Percentiles rank a stretch among this genome's conserved stretches.
Evolutionary conservation across 2,797 vertebrate species (phyloP).

Genomic region (Tenualosa ilisha): DNA sequence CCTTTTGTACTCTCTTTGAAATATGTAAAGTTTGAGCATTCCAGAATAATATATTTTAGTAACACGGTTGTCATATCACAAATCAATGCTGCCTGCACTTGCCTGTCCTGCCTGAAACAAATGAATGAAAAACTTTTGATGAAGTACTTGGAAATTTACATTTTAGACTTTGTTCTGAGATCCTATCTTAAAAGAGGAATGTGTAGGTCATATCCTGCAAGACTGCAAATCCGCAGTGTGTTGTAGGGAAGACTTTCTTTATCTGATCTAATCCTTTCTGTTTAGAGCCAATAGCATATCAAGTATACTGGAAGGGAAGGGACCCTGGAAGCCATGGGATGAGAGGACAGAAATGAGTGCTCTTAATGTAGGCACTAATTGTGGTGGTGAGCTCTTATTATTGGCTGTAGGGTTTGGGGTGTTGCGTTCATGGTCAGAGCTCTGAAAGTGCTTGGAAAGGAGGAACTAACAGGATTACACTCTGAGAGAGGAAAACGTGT

Average conservation of each 20-base stretch:
- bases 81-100: too few species aligned
- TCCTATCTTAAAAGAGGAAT: background rate
- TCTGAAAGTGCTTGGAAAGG: background rate
- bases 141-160: background rate
- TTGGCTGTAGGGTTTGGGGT: background rate
- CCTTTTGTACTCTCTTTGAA: too few species aligned
- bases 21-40: too few species aligned
- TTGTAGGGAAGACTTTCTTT: background rate
- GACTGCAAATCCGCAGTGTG: background rate
- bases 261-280: background rate
- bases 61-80: too few species aligned
- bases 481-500: background rate
- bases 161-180: background rate
- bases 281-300: background rate
- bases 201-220: background rate
- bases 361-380: background rate
- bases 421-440: background rate
- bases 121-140: background rate
- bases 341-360: background rate
- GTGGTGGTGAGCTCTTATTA: background rate
- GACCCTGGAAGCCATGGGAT: background rate
- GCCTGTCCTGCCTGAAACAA: background rate
- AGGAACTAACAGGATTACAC: conserved; percentile 1
- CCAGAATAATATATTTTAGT: too few species aligned
- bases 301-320: background rate